Conservation (phyloP, 2,797 vertebrate genomes). For the Hafferia zeledoni region DNA sequence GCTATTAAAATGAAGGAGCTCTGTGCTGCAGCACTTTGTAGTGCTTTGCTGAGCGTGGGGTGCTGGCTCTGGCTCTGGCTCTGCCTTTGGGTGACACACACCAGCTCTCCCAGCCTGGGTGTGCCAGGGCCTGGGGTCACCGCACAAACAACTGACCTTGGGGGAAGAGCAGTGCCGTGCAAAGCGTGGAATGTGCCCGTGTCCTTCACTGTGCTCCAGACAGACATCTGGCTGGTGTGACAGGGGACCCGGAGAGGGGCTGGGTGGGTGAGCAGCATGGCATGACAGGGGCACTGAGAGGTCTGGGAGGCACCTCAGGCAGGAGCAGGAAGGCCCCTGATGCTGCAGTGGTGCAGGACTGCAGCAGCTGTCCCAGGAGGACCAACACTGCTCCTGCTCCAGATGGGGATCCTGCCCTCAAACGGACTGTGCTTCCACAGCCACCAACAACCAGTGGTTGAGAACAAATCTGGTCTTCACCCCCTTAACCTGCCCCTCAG, state of each 20-base stretch:
- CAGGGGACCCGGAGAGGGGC: not conserved
- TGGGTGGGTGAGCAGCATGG: not conserved
- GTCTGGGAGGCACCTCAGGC: not conserved
- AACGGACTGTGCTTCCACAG: not conserved
- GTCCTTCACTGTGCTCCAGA: not conserved
- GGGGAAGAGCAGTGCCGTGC: rapidly evolving
- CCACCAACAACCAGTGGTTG: not conserved
- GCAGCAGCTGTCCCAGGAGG: not conserved
- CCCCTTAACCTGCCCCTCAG: not conserved
- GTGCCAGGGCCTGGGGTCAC: not conserved
- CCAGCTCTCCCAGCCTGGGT: not conserved
- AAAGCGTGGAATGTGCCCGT: rapidly evolving
- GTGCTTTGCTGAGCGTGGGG: not conserved
- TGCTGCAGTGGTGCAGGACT: not conserved
- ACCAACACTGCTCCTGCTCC: not conserved
- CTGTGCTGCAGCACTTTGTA: not conserved
- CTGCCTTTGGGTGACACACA: not conserved
- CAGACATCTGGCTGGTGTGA: not conserved
- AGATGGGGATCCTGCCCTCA: not conserved
- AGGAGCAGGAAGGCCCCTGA: rapidly evolving
- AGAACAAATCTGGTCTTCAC: not conserved
- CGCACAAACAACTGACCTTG: rapidly evolving
- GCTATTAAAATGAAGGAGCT: constrained; percentile 8
- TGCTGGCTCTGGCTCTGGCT: not conserved
- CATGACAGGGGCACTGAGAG: rapidly evolving